phyloP scores from a whole-genome alignment of 2,113 vertebrate genomes.

The Motacilla alba region DNA sequence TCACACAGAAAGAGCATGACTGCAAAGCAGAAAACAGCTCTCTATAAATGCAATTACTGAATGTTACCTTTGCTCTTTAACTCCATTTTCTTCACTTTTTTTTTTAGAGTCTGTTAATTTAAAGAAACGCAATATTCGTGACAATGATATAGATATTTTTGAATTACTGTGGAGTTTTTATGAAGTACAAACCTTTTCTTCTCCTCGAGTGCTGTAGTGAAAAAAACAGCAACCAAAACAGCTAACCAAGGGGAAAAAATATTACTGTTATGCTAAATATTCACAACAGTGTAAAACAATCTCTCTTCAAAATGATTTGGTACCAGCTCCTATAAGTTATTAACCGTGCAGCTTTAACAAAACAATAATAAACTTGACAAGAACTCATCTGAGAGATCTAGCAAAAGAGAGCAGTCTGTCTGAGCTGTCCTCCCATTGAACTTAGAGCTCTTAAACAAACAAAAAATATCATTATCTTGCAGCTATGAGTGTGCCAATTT shows the following conservation, averaged over 20 bases:
- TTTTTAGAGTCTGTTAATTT: background rate
- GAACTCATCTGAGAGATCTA: background rate
- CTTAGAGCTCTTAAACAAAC: conserved; percentile 47
- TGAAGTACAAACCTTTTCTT: background rate
- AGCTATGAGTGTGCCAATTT: background rate
- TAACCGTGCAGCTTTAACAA: conserved; percentile 22
- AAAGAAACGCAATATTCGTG: background rate
- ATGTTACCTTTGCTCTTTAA: background rate
- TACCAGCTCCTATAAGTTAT: conserved; percentile 16
- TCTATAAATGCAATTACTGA: background rate
- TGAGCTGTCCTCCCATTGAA: conserved; percentile 55
- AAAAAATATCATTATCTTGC: conserved; percentile 34
- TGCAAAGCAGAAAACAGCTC: background rate
- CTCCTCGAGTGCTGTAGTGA: background rate
- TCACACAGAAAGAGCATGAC: background rate
- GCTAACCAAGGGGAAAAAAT: background rate
- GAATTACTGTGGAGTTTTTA: background rate
- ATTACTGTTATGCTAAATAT: background rate
- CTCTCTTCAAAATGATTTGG: background rate
- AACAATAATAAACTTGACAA: conserved; percentile 49
- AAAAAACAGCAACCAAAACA: background rate
- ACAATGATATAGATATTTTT: background rate
- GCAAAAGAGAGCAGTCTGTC: background rate
- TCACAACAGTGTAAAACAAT: background rate
- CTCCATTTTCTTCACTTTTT: background rate